Percentiles rank a stretch among this genome's conserved stretches.
Evolutionary conservation across 1,140 invertebrate genomes (phyloP).

Genomic region (Drosophila pectinifera): DNA sequence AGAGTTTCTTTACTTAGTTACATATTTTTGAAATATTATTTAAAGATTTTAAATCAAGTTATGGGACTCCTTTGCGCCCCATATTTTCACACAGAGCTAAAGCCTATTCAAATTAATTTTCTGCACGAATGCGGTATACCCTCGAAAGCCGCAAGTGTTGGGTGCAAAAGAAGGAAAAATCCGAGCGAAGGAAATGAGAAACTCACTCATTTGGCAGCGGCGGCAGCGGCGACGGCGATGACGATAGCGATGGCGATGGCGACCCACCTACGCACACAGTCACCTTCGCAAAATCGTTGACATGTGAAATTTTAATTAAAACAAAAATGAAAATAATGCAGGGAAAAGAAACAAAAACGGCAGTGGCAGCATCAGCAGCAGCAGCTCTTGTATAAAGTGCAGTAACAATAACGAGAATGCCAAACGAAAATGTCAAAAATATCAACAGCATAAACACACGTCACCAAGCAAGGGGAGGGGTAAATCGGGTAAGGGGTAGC

Average conservation of each 20-base stretch:
- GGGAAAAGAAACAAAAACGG: slow-evolving; percentile 29
- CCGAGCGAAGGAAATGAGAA: slow-evolving; percentile 60
- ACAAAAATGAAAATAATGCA: slow-evolving; percentile 74
- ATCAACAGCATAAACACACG: slow-evolving; percentile 67
- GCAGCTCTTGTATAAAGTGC: slow-evolving; percentile 38
- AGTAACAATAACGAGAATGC: slow-evolving; percentile 67
- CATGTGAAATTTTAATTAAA: slow-evolving; percentile 78
- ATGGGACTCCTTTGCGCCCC: neutral
- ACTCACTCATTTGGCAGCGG: slow-evolving; percentile 42
- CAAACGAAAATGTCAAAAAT: slow-evolving; percentile 79
- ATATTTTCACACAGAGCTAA: neutral
- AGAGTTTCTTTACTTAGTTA: neutral
- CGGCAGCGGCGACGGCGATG: neutral
- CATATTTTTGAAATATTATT: neutral
- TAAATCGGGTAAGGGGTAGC: neutral
- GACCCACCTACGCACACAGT: slow-evolving; percentile 38
- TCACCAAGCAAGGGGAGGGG: slow-evolving; percentile 11
- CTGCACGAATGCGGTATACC: slow-evolving; percentile 33
- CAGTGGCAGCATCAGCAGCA: slow-evolving; percentile 25
- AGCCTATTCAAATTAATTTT: neutral
- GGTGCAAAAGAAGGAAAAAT: slow-evolving; percentile 19
- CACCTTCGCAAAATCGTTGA: slow-evolving; percentile 66
- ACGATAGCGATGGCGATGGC: slow-evolving; percentile 3
- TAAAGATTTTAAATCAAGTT: neutral
- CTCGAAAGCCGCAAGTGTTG: slow-evolving; percentile 15